Conservation (phyloP, 2,113 vertebrate species). For the Carassius auratus region DNA sequence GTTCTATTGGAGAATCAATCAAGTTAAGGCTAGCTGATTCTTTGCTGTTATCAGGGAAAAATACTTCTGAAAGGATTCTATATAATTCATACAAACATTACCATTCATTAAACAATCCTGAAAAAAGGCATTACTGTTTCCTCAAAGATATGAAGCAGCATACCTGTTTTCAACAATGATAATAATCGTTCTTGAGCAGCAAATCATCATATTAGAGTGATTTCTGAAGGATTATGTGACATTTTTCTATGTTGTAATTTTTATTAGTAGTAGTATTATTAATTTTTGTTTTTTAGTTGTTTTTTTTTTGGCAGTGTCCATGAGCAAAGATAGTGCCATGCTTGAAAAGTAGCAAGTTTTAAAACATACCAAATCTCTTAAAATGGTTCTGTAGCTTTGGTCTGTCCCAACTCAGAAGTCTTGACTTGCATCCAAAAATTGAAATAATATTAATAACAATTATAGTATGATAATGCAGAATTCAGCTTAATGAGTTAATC, state of each 20-base stretch:
- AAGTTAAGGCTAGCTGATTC: constrained; percentile 4
- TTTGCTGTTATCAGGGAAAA: neutral
- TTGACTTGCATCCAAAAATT: neutral
- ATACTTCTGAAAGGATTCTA: neutral
- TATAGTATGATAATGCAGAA: neutral
- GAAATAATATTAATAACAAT: neutral
- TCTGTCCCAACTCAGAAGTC: too few relatives aligned
- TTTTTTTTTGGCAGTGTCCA: neutral
- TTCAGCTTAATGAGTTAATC: neutral
- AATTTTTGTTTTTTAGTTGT: too few relatives aligned
- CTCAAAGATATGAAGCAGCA: too few relatives aligned
- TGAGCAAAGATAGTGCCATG: neutral
- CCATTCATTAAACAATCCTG: too few relatives aligned
- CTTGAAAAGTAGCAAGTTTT: neutral
- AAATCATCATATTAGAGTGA: too few relatives aligned
- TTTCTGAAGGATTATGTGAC: too few relatives aligned
- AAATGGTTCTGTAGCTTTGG: neutral
- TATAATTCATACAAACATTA: neutral
- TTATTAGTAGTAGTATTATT: too few relatives aligned
- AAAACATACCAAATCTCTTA: neutral
- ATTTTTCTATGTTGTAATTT: too few relatives aligned
- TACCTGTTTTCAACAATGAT: too few relatives aligned
- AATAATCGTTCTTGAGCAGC: too few relatives aligned
- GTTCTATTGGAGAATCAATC: constrained; percentile 51
- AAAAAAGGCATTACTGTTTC: too few relatives aligned